phyloP scores from a whole-genome alignment of 2,888 invertebrate genomes.

The Tipula confusa region DNA sequence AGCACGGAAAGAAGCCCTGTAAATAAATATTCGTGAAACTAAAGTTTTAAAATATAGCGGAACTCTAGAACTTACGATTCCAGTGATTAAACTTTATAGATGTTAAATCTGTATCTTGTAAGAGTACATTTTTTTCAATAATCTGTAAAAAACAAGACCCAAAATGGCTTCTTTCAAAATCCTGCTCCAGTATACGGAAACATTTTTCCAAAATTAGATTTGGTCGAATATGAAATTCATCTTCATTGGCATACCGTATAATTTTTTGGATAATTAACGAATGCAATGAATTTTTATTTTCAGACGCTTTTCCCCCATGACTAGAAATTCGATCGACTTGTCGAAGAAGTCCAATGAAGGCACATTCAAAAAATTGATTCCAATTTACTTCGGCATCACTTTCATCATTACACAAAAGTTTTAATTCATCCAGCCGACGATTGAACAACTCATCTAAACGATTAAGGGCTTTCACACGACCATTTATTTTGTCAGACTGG shows the following conservation, averaged over 20 bases:
- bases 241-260: not conserved
- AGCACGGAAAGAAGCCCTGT: not conserved
- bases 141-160: not conserved
- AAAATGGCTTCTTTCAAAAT: not conserved
- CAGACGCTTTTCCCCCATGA: not conserved
- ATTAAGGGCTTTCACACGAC: not conserved
- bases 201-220: not conserved
- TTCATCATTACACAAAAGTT: not conserved
- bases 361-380: not conserved
- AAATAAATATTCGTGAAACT: not conserved
- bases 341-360: not conserved
- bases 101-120: not conserved
- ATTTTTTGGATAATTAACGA: constrained; percentile 1
- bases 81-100: not conserved
- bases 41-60: not conserved
- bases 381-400: not conserved
- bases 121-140: not conserved
- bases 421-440: not conserved
- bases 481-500: not conserved
- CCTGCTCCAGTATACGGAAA: not conserved
- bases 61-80: not conserved
- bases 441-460: not conserved
- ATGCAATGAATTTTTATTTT: not conserved
- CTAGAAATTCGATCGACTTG: not conserved
- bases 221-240: not conserved